phyloP scores from a whole-genome alignment of 2,888 invertebrate genomes.

The Drosophila infuscata region DNA sequence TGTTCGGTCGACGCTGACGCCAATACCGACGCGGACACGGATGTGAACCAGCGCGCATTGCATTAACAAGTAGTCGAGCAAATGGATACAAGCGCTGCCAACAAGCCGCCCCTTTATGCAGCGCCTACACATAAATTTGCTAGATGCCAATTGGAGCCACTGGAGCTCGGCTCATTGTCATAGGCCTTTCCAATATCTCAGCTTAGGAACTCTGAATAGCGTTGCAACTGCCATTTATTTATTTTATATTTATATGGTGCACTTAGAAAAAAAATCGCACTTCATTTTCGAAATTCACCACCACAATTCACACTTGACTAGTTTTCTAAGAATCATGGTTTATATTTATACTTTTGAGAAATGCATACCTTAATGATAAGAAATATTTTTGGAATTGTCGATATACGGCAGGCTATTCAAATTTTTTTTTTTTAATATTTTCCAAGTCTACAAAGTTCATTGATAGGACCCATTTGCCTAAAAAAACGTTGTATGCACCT shows the following conservation, averaged over 20 bases:
- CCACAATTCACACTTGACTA: no score
- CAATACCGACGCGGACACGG: slow-evolving; percentile 29
- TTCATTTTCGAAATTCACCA: not conserved
- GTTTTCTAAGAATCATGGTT: not conserved
- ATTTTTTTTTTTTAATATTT: not conserved
- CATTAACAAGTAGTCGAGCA: slow-evolving; percentile 79
- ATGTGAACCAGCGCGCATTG: slow-evolving; percentile 47
- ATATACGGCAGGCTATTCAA: not conserved
- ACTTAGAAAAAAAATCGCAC: slow-evolving; percentile 11
- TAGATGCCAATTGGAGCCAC: slow-evolving; percentile 27
- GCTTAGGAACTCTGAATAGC: slow-evolving; percentile 57
- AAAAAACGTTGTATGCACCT: slow-evolving; percentile 55
- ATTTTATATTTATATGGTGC: slow-evolving; percentile 8
- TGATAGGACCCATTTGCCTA: slow-evolving; percentile 53
- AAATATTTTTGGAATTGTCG: not conserved
- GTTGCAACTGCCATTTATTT: slow-evolving; percentile 23
- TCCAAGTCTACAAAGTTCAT: slow-evolving; percentile 46
- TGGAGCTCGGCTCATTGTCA: slow-evolving; percentile 67
- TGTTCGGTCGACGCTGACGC: slow-evolving; percentile 42
- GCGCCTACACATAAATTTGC: slow-evolving; percentile 49
- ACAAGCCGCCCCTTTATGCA: slow-evolving; percentile 31
- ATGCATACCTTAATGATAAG: not conserved
- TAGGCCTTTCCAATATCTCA: slow-evolving; percentile 67
- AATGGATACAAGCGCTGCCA: slow-evolving; percentile 63
- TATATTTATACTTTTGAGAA: not conserved